A percentile compares a stretch with the other conserved stretches of the same genome.
phyloP scores from a whole-genome alignment of 1,140 invertebrate genomes.

The Panagrolaimus sp. region DNA sequence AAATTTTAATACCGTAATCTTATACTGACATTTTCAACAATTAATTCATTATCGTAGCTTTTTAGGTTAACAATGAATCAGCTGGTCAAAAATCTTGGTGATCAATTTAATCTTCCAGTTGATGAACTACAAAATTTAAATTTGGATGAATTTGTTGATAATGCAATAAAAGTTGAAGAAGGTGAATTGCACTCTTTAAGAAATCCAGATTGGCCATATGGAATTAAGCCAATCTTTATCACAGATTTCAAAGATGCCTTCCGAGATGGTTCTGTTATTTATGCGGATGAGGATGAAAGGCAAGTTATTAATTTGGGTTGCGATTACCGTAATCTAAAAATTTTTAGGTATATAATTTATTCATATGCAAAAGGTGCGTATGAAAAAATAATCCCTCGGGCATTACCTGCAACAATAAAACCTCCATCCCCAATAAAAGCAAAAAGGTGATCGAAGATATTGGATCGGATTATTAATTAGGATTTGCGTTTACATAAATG shows the following conservation, averaged over 20 bases:
- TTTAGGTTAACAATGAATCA: constrained; percentile 51
- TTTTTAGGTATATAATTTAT: constrained; percentile 10
- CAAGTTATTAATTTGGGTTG: no score
- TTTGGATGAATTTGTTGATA: constrained; percentile 49
- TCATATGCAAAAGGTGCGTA: neutral
- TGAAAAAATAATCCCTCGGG: neutral
- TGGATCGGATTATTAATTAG: no score
- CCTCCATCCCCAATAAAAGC: neutral
- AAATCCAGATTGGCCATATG: constrained; percentile 26
- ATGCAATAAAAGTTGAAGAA: constrained; percentile 49
- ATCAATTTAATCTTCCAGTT: constrained; percentile 49
- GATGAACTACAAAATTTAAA: constrained; percentile 46
- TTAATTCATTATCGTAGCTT: neutral
- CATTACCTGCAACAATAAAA: neutral
- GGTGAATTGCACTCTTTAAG: constrained; percentile 48
- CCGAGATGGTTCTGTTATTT: constrained; percentile 20
- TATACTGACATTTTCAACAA: no score
- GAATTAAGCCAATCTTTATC: constrained; percentile 24
- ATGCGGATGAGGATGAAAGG: constrained; percentile 22
- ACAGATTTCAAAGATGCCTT: constrained; percentile 29
- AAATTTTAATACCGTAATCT: neutral
- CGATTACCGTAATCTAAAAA: neutral
- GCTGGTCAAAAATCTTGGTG: constrained; percentile 49
- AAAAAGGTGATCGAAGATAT: neutral
- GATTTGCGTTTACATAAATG: no score